Conservation (phyloP, 1,140 invertebrate species). For the Tetragonula clypearis region DNA sequence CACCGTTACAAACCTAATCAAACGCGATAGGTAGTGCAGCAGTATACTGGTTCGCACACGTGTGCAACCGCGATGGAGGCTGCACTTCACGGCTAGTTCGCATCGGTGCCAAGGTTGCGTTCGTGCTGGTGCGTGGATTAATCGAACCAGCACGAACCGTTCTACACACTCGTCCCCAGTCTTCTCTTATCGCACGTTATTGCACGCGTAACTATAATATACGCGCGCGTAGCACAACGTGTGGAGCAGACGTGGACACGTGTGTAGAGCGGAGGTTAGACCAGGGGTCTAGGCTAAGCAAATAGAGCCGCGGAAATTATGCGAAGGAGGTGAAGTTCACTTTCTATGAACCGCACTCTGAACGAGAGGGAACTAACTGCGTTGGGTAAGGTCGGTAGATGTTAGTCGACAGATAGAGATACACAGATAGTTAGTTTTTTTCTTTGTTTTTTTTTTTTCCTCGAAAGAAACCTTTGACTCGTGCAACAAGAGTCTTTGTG, state of each 20-base stretch:
- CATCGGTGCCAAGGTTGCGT: conserved; percentile 79
- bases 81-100: conserved; percentile 78
- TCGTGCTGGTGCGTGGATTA: conserved; percentile 59
- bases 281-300: conserved; percentile 42
- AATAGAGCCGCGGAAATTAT: conserved; percentile 23
- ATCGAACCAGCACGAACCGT: conserved; percentile 35
- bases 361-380: background rate
- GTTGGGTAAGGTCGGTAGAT: background rate
- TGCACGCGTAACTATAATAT: background rate
- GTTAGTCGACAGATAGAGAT: background rate
- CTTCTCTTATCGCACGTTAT: conserved; percentile 45
- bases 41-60: background rate
- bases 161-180: conserved; percentile 34
- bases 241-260: background rate
- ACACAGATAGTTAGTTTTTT: background rate
- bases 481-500: background rate
- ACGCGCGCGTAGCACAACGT: background rate
- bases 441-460: too few species aligned
- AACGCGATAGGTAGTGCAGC: conserved; percentile 13
- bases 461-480: background rate
- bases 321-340: conserved; percentile 1
- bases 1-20: background rate
- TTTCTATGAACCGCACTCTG: background rate
- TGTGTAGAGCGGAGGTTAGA: background rate
- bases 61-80: conserved; percentile 35